These are phyloP conservation scores for Rotaria macrura DNA, from an alignment of 2,888 invertebrate species.

Conservation along the genomic window DNA sequence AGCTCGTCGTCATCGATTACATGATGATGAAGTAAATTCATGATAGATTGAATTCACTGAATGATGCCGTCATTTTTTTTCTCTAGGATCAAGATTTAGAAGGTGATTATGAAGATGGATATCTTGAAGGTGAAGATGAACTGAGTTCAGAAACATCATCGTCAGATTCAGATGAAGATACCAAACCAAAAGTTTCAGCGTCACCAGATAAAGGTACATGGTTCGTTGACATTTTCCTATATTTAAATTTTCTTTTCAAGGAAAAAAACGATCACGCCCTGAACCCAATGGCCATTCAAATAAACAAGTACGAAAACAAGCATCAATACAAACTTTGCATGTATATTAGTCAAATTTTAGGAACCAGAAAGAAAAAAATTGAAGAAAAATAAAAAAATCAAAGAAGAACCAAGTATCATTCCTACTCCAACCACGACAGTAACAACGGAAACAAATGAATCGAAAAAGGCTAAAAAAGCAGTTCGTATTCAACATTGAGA, in stretches of 20 bases:
- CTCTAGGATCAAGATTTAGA: conserved; percentile 5
- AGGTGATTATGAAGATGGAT: conserved; percentile 14
- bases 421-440: too few relatives aligned
- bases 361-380: conserved; percentile 28
- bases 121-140: not conserved
- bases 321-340: conserved; percentile 32
- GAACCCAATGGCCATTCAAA: not conserved
- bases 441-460: not conserved
- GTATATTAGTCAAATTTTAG: conserved; percentile 5
- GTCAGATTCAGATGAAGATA: conserved; percentile 33
- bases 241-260: not conserved
- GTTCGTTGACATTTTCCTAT: too few relatives aligned
- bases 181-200: conserved; percentile 34
- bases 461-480: not conserved
- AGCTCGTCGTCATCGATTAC: conserved; percentile 32
- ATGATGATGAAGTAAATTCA: conserved; percentile 35
- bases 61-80: not conserved
- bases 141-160: not conserved
- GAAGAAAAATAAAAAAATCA: conserved; percentile 17
- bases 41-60: not conserved
- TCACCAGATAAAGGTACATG: not conserved
- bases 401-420: too few relatives aligned
- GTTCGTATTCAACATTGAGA: not conserved
- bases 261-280: not conserved
- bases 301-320: conserved; percentile 33